Percentiles rank a stretch among this genome's conserved stretches.
These are phyloP conservation scores for Aphidius colemani DNA, from an alignment of 2,888 invertebrate species.

Conservation along the genomic window DNA sequence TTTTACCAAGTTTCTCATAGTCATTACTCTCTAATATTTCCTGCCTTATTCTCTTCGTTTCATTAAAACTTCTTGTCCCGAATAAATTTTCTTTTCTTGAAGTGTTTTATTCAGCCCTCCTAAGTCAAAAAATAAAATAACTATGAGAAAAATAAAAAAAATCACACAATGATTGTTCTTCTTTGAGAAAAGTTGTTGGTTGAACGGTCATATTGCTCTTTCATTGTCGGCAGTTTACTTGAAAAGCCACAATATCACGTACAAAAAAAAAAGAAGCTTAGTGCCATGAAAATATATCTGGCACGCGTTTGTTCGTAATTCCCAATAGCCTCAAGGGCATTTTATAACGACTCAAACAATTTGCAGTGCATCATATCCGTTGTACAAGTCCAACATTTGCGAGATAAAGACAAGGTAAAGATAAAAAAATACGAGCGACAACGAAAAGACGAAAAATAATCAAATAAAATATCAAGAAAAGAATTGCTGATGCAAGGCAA, in stretches of 20 bases:
- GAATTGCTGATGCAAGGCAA: background rate
- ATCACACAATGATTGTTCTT: background rate
- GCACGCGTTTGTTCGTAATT: constrained; percentile 1
- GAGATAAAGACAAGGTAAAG: too few relatives aligned
- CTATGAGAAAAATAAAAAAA: background rate
- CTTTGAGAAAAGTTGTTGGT: too few relatives aligned
- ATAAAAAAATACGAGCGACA: background rate
- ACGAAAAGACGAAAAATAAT: background rate
- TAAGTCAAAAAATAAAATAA: too few relatives aligned
- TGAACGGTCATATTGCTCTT: too few relatives aligned
- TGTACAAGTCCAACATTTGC: too few relatives aligned
- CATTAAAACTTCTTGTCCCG: constrained; percentile 7
- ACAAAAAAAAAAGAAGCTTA: constrained; percentile 5
- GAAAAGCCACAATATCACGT: constrained; percentile 8
- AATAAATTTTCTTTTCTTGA: background rate
- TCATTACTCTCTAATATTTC: constrained; percentile 25
- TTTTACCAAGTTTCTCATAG: constrained; percentile 9
- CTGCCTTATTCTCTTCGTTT: constrained; percentile 8
- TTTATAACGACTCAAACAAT: constrained; percentile 1
- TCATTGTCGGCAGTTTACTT: too few relatives aligned
- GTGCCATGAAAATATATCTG: background rate
- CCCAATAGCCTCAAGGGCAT: background rate
- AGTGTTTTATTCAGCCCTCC: too few relatives aligned
- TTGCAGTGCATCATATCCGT: background rate
- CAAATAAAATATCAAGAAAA: background rate